These are phyloP conservation scores for Holotrichia oblita DNA, from an alignment of 1,140 invertebrate genomes.

Conservation along the genomic window DNA sequence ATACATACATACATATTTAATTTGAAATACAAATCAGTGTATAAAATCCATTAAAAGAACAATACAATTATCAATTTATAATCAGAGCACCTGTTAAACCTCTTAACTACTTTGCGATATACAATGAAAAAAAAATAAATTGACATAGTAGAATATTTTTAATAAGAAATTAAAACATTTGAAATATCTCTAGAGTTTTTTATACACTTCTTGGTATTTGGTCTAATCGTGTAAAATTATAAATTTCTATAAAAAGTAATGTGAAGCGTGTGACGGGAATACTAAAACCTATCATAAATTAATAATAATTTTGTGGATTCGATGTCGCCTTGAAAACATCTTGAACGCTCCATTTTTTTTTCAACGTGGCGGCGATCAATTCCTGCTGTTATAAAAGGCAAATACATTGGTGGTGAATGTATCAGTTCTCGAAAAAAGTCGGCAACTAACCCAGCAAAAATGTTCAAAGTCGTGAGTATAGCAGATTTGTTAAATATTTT, in stretches of 20 bases:
- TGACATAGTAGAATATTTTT: no score
- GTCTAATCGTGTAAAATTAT: background rate
- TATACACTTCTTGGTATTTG: conserved; percentile 6
- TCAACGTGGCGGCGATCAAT: background rate
- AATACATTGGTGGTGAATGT: conserved; percentile 19
- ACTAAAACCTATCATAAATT: conserved; percentile 11
- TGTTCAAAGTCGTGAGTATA: conserved; percentile 26
- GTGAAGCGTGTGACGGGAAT: background rate
- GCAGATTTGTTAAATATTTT: background rate
- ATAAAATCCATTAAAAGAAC: no score
- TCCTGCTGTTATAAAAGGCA: conserved; percentile 21
- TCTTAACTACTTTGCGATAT: no score
- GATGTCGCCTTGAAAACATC: conserved; percentile 19
- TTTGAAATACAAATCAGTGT: no score
- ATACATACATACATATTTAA: no score
- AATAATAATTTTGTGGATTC: background rate
- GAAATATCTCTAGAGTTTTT: background rate
- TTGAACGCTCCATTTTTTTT: conserved; percentile 22
- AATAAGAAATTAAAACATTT: no score
- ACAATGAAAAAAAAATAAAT: no score
- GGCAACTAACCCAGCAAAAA: conserved; percentile 11
- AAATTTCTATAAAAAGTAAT: background rate
- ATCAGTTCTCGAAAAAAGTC: conserved; percentile 28
- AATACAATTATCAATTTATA: no score
- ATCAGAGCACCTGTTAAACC: no score